These are phyloP conservation scores for Alectoris magna DNA, from an alignment of 2,797 vertebrate genomes.

Conservation along the genomic window DNA sequence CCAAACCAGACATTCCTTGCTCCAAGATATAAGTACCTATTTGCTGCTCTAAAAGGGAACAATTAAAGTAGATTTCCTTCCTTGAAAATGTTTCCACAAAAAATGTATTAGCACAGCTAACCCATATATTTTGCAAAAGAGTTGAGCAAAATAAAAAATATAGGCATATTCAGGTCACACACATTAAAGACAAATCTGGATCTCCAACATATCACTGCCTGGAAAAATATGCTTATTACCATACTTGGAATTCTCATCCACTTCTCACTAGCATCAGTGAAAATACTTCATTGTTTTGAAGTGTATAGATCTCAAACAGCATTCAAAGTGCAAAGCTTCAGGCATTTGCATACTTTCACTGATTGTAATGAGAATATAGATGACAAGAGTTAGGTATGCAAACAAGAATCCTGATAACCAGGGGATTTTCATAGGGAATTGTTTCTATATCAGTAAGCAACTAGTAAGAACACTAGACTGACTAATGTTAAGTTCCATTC, in stretches of 20 bases:
- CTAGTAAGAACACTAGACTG: not conserved
- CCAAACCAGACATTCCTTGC: conserved; percentile 45
- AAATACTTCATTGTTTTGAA: not conserved
- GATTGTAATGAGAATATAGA: not conserved
- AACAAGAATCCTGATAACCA: not conserved
- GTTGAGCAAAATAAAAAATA: not conserved
- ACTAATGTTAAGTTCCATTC: not conserved
- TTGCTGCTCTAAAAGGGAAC: conserved; percentile 28
- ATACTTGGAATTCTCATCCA: not conserved
- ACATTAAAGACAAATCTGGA: not conserved
- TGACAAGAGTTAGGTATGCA: not conserved
- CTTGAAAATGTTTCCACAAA: not conserved
- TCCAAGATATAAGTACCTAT: conserved; percentile 50
- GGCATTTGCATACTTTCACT: not conserved
- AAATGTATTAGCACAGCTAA: not conserved
- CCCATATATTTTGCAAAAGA: not conserved
- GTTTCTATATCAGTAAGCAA: not conserved
- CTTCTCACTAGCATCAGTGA: not conserved
- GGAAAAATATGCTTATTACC: not conserved
- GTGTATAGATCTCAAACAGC: not conserved
- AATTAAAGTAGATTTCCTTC: conserved; percentile 10
- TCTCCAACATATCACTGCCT: not conserved
- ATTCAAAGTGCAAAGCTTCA: not conserved
- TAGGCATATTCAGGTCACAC: not conserved
- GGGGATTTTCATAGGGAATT: not conserved